Percentiles rank a stretch among this genome's conserved stretches.
Evolutionary conservation across 1,140 invertebrate species (phyloP).

Genomic region (Eciton burchellii): DNA sequence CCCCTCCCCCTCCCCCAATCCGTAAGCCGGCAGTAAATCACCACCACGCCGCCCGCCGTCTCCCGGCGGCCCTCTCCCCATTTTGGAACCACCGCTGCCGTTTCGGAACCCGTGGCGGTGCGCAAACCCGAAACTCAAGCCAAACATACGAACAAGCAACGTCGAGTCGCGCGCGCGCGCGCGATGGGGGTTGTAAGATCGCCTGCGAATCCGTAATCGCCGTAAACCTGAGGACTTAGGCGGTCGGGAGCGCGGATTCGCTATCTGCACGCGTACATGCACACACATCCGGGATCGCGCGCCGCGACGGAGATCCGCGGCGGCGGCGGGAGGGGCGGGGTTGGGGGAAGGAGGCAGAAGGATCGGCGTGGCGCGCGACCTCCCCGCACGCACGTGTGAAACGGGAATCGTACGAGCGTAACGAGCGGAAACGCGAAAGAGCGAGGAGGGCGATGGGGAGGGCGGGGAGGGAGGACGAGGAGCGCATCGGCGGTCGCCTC

Average conservation of each 20-base stretch:
- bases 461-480: slow-evolving; percentile 48
- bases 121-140: slow-evolving; percentile 81
- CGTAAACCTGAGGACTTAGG: slow-evolving; percentile 83
- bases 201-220: slow-evolving; percentile 80
- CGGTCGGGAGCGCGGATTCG: slow-evolving; percentile 75
- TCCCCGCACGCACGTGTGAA: slow-evolving; percentile 54
- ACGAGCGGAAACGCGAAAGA: slow-evolving; percentile 29
- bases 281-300: slow-evolving; percentile 14
- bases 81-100: slow-evolving; percentile 45
- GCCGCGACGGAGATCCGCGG: slow-evolving; percentile 11
- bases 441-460: slow-evolving; percentile 45
- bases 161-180: slow-evolving; percentile 55
- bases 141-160: slow-evolving; percentile 81
- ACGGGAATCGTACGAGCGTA: slow-evolving; percentile 64
- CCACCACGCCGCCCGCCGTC: slow-evolving; percentile 67
- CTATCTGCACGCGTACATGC: slow-evolving; percentile 69
- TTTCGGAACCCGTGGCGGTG: slow-evolving; percentile 69
- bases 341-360: too few relatives aligned
- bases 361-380: background rate
- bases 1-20: too few relatives aligned
- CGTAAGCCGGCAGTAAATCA: slow-evolving; percentile 83
- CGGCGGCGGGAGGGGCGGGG: too few relatives aligned
- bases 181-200: slow-evolving; percentile 76
- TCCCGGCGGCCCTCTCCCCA: slow-evolving; percentile 36
- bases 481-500: slow-evolving; percentile 69